These are phyloP conservation scores for Trachops cirrhosus DNA, from an alignment of 2,797 vertebrate genomes.

Conservation along the genomic window DNA sequence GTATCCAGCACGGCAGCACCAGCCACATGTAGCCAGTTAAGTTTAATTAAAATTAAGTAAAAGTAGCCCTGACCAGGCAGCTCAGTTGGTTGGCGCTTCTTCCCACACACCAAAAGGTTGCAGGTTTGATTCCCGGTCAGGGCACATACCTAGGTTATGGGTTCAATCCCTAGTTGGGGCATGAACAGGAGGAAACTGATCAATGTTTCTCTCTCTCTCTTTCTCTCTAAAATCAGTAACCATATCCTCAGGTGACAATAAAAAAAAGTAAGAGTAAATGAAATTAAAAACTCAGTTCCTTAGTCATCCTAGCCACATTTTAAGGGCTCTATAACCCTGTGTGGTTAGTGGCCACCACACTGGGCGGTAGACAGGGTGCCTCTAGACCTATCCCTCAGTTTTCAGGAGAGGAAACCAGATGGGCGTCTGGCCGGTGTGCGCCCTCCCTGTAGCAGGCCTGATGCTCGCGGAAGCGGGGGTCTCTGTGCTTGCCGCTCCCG, in stretches of 20 bases:
- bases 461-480: not conserved
- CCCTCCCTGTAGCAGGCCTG: not conserved
- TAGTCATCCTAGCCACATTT: not conserved
- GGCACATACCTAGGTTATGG: not conserved
- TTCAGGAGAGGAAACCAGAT: not conserved
- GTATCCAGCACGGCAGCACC: not conserved
- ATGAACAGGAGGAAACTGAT: no score
- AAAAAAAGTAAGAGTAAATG: not conserved
- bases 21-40: not conserved
- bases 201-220: no score
- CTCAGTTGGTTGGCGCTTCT: not conserved
- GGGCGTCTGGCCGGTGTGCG: not conserved
- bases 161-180: no score
- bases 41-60: not conserved
- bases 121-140: not conserved
- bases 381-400: not conserved
- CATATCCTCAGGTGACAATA: not conserved
- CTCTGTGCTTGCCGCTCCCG: not conserved
- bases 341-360: not conserved
- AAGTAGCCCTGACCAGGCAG: not conserved
- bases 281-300: not conserved
- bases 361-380: accelerated
- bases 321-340: not conserved
- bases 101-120: not conserved
- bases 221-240: no score